phyloP scores from a whole-genome alignment of 2,888 invertebrate species.

The Coenonympha arcania region DNA sequence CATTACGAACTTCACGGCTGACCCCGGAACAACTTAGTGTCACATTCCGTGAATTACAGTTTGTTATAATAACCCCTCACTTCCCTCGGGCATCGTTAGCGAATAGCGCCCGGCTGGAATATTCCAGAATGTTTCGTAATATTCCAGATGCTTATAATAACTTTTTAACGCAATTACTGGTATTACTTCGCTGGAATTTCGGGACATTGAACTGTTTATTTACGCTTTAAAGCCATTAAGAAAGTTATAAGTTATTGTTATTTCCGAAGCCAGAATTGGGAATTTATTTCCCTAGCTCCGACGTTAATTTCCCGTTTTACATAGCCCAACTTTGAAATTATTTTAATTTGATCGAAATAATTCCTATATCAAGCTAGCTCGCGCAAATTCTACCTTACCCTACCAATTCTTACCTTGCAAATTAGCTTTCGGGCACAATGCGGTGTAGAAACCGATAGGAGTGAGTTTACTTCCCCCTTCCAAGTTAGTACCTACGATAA shows the following conservation, averaged over 20 bases:
- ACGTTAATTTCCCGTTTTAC: no score
- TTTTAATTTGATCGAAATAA: no score
- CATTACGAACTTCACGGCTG: neutral
- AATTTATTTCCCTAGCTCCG: no score
- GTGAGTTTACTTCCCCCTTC: no score
- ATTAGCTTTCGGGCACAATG: no score
- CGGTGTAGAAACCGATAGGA: no score
- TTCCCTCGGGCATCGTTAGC: conserved; percentile 25
- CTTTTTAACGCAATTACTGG: conserved; percentile 42
- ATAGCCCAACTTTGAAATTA: no score
- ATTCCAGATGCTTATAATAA: conserved; percentile 44
- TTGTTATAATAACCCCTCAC: conserved; percentile 27
- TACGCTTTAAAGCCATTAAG: conserved; percentile 1
- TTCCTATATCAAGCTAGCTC: no score
- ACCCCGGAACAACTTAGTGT: conserved; percentile 10
- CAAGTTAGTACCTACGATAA: no score
- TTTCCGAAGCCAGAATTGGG: neutral
- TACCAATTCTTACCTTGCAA: no score
- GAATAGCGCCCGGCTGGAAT: conserved; percentile 22
- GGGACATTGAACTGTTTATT: conserved; percentile 17
- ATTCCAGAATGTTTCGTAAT: conserved; percentile 20
- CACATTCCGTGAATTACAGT: conserved; percentile 23
- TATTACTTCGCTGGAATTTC: conserved; percentile 18
- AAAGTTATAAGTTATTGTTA: conserved; percentile 4
- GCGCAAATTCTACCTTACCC: no score